A percentile compares a stretch with the other conserved stretches of the same genome.
Evolutionary conservation across 2,888 invertebrate species (phyloP).

Genomic region (Pyrrhosoma nymphula): DNA sequence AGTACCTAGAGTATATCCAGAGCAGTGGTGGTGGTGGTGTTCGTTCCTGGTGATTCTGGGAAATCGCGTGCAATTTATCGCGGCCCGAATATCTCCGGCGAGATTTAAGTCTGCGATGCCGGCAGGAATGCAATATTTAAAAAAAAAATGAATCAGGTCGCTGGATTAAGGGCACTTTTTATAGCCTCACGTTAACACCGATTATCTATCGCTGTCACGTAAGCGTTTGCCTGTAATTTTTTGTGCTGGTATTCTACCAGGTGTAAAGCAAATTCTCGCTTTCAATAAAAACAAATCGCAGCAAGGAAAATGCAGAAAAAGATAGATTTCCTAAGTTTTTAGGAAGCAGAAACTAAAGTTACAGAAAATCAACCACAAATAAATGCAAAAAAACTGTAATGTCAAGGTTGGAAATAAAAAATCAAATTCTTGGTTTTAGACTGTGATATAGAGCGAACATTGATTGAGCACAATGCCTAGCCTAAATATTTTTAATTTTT

Average conservation of each 20-base stretch:
- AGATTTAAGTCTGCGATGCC: background rate
- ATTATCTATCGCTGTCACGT: background rate
- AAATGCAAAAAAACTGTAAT: too few species aligned
- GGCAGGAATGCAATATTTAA: background rate
- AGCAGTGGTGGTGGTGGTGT: too few species aligned
- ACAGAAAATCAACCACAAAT: too few species aligned
- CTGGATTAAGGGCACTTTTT: background rate
- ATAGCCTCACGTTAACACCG: background rate
- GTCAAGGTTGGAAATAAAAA: too few species aligned
- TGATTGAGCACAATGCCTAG: too few species aligned
- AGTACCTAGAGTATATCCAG: background rate
- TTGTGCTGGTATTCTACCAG: background rate
- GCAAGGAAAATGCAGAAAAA: too few species aligned
- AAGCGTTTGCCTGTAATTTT: background rate
- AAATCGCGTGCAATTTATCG: conserved; percentile 3
- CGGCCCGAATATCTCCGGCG: background rate
- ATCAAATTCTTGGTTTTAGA: too few species aligned
- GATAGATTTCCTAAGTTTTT: too few species aligned
- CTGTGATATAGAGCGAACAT: too few species aligned
- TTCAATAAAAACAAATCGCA: too few species aligned
- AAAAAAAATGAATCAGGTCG: background rate
- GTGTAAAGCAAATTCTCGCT: background rate
- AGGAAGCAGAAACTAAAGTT: too few species aligned
- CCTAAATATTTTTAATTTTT: too few species aligned
- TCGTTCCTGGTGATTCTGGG: background rate